Conservation (phyloP, 2,113 vertebrate genomes). For the Diadophis punctatus region DNA sequence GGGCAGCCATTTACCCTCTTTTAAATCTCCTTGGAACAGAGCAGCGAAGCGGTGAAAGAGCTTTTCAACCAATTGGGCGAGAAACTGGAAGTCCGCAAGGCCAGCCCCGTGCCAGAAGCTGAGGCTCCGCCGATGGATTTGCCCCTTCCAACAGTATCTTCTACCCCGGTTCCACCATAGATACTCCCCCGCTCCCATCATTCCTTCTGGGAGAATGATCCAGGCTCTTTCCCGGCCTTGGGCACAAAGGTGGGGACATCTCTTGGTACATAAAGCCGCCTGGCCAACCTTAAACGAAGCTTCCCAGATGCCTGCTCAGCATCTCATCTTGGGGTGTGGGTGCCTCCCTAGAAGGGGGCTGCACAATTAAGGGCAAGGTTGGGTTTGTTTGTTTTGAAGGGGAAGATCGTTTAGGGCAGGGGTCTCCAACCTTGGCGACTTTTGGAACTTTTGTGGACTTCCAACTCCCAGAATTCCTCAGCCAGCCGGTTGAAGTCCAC, state of each 20-base stretch:
- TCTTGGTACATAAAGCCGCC: background rate
- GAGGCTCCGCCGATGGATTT: constrained; percentile 85
- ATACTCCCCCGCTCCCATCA: fast-evolving
- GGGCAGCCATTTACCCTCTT: background rate
- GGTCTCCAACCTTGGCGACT: background rate
- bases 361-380: background rate
- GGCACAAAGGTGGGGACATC: background rate
- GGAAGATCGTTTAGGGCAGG: too few relatives aligned
- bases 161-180: constrained; percentile 67
- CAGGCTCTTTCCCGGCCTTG: fast-evolving
- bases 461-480: background rate
- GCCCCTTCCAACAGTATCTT: constrained; percentile 78
- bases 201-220: fast-evolving
- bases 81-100: constrained; percentile 83
- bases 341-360: background rate
- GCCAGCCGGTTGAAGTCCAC: too few relatives aligned
- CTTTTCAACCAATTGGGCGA: constrained; percentile 82
- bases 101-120: constrained; percentile 72
- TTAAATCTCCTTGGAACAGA: constrained; percentile 62
- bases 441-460: background rate
- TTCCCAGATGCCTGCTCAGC: background rate
- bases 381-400: too few relatives aligned
- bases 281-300: background rate
- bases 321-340: background rate
- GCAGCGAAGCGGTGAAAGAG: constrained; percentile 88